Base-by-base conservation (phyloP, 1,140 invertebrate genomes). In the Caenorhabditis brenneri region DNA sequence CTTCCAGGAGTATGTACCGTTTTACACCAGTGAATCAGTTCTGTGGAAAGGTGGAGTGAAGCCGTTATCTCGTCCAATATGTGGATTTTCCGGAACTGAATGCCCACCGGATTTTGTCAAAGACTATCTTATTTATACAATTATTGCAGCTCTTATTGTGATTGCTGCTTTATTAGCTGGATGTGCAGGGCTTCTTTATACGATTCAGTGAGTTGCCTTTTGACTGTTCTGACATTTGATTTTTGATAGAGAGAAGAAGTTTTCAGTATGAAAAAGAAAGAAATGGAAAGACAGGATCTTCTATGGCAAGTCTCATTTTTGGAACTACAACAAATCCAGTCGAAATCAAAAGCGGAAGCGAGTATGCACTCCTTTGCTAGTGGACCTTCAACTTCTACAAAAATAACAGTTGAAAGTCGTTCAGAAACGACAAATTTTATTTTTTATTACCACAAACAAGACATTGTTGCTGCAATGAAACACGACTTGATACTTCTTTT, bases 401-500 rank as follows among this genome's bases (percentile, higher is more conserved):
- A 53, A 24, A 80, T 53, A 1, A 80, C 79, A 16, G 15, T 80
- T 22, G 46, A 49, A 51, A 36, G 31, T 31, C 46, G 48, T 22
- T 36, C 79, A 0, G 79, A 80, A 31, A 80, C 79, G 0, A 51
- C 19, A 31, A 80, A 80, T 42, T 80, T 80, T 22, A 51, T 80
- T 9, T 80, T 80, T 48, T 80, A 80, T 39, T 79, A 48, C 19
- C n/a, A 79, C 42, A 31, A 79, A 48, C 74, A 51, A 24, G 74
- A 79, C 2, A 48, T 51, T 1, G 9, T 48, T 48, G 74, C 29
- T 2, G 74, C 74, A 0, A 79, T 46, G 39, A 79, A 79, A 79
- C 74, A 79, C 19, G 42, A 79, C 15, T 22, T 51, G 39, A 79
- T 95, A 0, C 94, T 95, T 0, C 96, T 95, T 89, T 94, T 96